Base-by-base conservation (phyloP, 35 echinoderm and acorn worm genomes). In the Ophioderma brevispina region DNA sequence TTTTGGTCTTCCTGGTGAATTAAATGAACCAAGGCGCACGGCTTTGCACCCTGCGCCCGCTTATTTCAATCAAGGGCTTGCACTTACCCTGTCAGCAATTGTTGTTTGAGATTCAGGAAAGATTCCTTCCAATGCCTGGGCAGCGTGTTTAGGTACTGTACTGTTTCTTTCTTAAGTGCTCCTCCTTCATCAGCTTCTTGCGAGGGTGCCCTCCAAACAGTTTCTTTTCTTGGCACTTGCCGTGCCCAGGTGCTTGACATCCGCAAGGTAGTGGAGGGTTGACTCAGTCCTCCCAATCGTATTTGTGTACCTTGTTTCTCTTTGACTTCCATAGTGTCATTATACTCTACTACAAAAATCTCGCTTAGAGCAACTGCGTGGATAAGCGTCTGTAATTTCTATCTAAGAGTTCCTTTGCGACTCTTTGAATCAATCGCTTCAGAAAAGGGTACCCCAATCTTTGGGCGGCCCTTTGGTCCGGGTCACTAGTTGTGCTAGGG, bases 141-240 rank as follows among this genome's bases (percentile, higher is more conserved):
- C 55, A 98, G 90, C 13, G 50, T 78, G 6, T 35, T 63, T 15
- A 98, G 75, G 40, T 94, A 98, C 31, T 89, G 92, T 32, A 75
- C 43, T 87, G 70, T 59, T 94, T 98, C 34, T 49, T 84, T 31
- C 80, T 75, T 78, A 92, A 92, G 81, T 98, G 92, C 4, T 85
- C 78, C 39, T 92, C 89, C 56, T 91, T 91, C 32, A 98, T 64
- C 50, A 32, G 88, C 79, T 87, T 91, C 23, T 86, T 92, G 82
- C n/a, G n/a, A n/a, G n/a, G n/a, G 85, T 98, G 96, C 15, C 86
- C 89, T 15, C 84, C 78, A 38, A 98, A 98, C 81, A 35, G n/a
- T n/a, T n/a, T n/a, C n/a, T 79, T 39, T 86, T 90, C 70, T 64
- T 89, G 14, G 96, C 96, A 13, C 59, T 40, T 33, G 70, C 63